Evolutionary conservation across 2,797 vertebrate genomes (phyloP).

Genomic region (Pogonophryne albipinna): DNA sequence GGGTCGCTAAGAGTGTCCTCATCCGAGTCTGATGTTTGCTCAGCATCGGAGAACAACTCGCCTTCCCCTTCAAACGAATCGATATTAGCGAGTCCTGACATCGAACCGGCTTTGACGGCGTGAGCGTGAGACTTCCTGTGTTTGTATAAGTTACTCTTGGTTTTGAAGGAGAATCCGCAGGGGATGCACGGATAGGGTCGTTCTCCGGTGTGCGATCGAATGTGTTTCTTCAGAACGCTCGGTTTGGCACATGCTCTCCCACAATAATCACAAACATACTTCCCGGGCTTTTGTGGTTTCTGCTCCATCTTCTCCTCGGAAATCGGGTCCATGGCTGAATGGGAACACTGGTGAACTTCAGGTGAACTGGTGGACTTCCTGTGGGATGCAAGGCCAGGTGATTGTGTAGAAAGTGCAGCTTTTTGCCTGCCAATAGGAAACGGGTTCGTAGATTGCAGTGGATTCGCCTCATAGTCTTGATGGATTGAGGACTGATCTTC

Average conservation of each 20-base stretch:
- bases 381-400: slow-evolving; percentile 85
- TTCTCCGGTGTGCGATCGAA: slow-evolving; percentile 98
- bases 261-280: slow-evolving; percentile 98
- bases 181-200: slow-evolving; percentile 97
- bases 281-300: slow-evolving; percentile 96
- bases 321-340: slow-evolving; percentile 89
- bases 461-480: slow-evolving; percentile 80
- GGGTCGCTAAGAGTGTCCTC: slow-evolving; percentile 92
- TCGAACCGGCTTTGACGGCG: slow-evolving; percentile 95
- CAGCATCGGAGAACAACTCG: slow-evolving; percentile 95
- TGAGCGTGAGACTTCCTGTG: slow-evolving; percentile 99
- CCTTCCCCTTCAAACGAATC: slow-evolving; percentile 93
- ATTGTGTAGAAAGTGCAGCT: slow-evolving; percentile 60
- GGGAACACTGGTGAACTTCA: slow-evolving; percentile 89
- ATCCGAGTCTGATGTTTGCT: slow-evolving; percentile 98
- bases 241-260: slow-evolving; percentile 99
- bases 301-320: slow-evolving; percentile 93
- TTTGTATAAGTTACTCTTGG: slow-evolving; percentile 99
- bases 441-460: slow-evolving; percentile 76
- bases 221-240: slow-evolving; percentile 99
- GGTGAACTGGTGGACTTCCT: slow-evolving; percentile 90
- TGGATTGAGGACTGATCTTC: slow-evolving; percentile 87
- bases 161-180: slow-evolving; percentile 99
- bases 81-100: slow-evolving; percentile 91
- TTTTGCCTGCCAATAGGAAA: slow-evolving; percentile 66